Evolutionary conservation across 2,797 vertebrate genomes (phyloP), one percentile per base, ranked within the genome.

Genomic region (Schizopygopsis pylzovi): DNA sequence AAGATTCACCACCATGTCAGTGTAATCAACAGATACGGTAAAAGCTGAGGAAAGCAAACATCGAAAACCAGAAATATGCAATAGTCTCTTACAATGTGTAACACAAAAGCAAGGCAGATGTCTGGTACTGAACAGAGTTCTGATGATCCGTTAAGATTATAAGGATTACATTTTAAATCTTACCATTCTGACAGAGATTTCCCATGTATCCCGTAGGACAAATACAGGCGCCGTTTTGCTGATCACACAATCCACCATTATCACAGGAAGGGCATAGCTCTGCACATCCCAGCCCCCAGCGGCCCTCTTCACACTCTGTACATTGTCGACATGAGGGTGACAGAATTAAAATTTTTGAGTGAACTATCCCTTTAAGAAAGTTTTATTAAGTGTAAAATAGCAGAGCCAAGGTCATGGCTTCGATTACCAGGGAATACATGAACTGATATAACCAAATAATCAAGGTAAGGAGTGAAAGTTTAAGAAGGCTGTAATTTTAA

Each of bases 251-350:
- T 12, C 90, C 96, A 0, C 90, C 90, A 0, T 96, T 95, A 16
- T 94, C 91, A 5, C 97, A 97, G 0, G 54, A 56, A 0, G 92
- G 94, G 85, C 96, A 97, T 28, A 93, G 89, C 88, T 94, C 92
- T 88, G 95, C 94, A 90, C 97, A 97, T 86, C 95, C 95, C 0
- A 83, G 86, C 0, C 96, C 97, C 97, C 97, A 97, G 79, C 0
- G 95, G 4, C 96, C 96, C 5, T 92, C 93, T 0, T 94, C 95
- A 85, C 96, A 97, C 77, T 94, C 97, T 97, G 89, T 11, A 45
- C 10, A 25, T 67, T 39, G n/a, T n/a, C 20, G 4, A 59, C 11
- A 11, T 4, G 33, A 33, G 33, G 33, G 33, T 3, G 33, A 33
- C 33, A 33, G 33, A 33, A 33, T 33, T 2, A 3, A 33, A 10